Percentiles rank a stretch among this genome's conserved stretches.
phyloP scores from a whole-genome alignment of 1,140 invertebrate species.

The Bombus waltoni region DNA sequence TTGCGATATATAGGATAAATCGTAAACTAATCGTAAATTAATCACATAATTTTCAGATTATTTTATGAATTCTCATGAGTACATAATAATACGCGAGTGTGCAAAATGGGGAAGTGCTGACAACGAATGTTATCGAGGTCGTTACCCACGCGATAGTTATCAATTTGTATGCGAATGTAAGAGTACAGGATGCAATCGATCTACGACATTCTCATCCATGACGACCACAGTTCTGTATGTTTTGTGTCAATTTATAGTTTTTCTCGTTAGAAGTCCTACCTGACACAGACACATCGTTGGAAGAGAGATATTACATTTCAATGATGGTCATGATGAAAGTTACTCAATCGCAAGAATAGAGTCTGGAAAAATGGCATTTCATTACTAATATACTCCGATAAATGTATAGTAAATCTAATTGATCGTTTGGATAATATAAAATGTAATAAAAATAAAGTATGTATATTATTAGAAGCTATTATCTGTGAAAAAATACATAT shows the following conservation, averaged over 20 bases:
- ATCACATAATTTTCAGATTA: constrained; percentile 60
- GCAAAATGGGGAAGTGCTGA: constrained; percentile 53
- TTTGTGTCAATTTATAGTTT: constrained; percentile 26
- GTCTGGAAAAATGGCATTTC: not conserved
- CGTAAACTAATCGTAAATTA: too few species aligned
- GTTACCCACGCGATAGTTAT: constrained; percentile 67
- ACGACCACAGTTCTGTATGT: constrained; percentile 4
- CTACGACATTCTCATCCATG: constrained; percentile 12
- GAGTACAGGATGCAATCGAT: constrained; percentile 64
- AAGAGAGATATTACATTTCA: not conserved
- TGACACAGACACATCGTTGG: not conserved
- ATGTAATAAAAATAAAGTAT: not conserved
- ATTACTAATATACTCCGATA: not conserved
- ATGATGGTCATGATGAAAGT: not conserved
- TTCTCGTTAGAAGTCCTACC: not conserved
- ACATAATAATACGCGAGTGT: constrained; percentile 63
- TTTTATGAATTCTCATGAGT: constrained; percentile 60
- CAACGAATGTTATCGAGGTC: constrained; percentile 66
- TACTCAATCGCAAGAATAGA: not conserved
- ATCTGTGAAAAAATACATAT: not conserved
- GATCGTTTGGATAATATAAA: not conserved
- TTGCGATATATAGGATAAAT: not conserved
- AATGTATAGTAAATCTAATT: not conserved
- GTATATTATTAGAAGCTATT: not conserved
- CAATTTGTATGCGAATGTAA: constrained; percentile 68